Percentiles rank a stretch among this genome's conserved stretches.
Conservation (phyloP, 1,140 invertebrate genomes). For the Caenorhabditis remanei region DNA sequence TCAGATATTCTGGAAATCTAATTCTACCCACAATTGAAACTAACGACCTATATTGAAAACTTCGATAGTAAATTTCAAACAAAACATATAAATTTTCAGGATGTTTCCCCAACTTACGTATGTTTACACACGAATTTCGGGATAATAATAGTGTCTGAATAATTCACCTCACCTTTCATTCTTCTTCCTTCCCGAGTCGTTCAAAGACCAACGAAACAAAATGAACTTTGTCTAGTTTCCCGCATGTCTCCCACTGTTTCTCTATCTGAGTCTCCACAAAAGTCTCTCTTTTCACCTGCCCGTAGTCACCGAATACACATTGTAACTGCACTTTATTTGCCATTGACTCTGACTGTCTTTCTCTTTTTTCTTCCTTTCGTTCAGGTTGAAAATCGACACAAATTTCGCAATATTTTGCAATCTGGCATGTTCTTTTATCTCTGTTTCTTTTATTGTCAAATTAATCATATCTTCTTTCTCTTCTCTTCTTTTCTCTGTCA, state of each 20-base stretch:
- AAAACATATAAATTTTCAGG: no score
- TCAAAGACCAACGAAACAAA: neutral
- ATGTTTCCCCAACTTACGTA: no score
- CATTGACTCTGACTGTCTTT: neutral
- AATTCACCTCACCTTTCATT: neutral
- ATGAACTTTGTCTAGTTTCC: neutral
- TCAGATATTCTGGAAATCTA: no score
- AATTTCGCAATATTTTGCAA: slow-evolving; percentile 34
- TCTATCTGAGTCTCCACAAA: neutral
- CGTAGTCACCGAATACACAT: neutral
- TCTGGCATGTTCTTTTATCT: neutral
- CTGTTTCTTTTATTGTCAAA: no score
- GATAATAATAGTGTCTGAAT: no score
- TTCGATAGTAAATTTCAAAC: no score
- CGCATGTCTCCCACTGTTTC: neutral
- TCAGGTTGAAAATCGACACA: neutral
- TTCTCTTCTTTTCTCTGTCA: neutral
- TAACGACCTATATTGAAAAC: no score
- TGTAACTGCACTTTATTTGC: slow-evolving; percentile 10
- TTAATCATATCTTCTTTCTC: neutral
- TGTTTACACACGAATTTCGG: no score
- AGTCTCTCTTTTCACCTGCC: neutral
- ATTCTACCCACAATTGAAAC: no score
- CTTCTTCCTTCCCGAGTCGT: neutral
- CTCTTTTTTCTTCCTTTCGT: neutral